phyloP scores from a whole-genome alignment of 64 coral and sea anemone species.

The Porites lutea region DNA sequence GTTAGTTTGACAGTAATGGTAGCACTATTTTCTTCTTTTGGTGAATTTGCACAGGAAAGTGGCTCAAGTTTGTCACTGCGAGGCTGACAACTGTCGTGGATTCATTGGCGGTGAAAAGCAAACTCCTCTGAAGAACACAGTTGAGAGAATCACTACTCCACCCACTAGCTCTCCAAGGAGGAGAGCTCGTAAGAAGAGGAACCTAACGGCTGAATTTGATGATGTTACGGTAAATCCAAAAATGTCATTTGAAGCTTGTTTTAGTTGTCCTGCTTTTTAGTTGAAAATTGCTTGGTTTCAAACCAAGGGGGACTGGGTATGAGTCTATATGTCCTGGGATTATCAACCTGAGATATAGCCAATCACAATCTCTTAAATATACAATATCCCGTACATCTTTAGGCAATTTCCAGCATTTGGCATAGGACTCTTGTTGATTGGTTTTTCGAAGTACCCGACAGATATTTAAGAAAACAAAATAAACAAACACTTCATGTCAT shows the following conservation, averaged over 20 bases:
- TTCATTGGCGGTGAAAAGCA: constrained; percentile 99
- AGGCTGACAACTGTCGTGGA: constrained; percentile 83
- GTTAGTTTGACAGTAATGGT: not conserved
- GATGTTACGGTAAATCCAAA: constrained; percentile 79
- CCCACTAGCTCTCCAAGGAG: constrained; percentile 93
- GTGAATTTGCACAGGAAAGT: constrained; percentile 69
- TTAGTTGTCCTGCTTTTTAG: too few species aligned
- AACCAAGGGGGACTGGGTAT: too few species aligned
- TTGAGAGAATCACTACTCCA: constrained; percentile 92
- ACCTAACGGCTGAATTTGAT: constrained; percentile 88
- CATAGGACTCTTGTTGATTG: too few species aligned
- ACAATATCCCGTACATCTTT: too few species aligned
- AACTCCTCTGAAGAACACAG: constrained; percentile 89
- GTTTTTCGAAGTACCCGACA: too few species aligned
- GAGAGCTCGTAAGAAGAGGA: constrained; percentile 78
- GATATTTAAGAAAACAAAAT: too few species aligned
- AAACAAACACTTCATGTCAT: too few species aligned
- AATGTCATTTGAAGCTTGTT: not conserved
- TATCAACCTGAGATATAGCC: too few species aligned
- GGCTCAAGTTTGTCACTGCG: constrained; percentile 90
- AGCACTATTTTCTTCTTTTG: not conserved
- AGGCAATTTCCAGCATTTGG: too few species aligned
- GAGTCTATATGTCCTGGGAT: too few species aligned
- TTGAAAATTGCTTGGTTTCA: too few species aligned
- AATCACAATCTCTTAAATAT: too few species aligned